Evolutionary conservation across 2,113 vertebrate species (phyloP).

Genomic region (Melospiza melodia): DNA sequence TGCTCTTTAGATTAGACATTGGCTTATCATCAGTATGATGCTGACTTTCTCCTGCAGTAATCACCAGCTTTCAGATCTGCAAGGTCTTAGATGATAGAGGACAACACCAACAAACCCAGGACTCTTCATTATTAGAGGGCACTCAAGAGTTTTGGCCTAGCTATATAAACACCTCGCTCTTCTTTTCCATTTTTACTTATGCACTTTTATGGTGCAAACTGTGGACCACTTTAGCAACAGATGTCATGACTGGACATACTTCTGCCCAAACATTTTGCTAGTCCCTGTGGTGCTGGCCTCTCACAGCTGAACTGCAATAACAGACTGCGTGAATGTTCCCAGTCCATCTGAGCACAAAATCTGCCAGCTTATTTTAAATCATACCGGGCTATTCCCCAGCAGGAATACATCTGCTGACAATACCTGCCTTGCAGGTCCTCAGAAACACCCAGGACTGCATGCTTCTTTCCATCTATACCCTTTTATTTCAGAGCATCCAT

Average conservation of each 20-base stretch:
- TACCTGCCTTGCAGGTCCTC: constrained; percentile 13
- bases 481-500: neutral
- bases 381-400: neutral
- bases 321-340: neutral
- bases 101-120: neutral
- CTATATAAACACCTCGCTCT: neutral
- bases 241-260: constrained; percentile 15
- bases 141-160: neutral
- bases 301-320: constrained; percentile 49
- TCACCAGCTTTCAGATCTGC: neutral
- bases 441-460: neutral
- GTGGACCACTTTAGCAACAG: neutral
- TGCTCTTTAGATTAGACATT: neutral
- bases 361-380: constrained; percentile 22
- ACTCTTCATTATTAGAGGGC: neutral
- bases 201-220: neutral
- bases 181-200: neutral
- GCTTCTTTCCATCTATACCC: neutral
- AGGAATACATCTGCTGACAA: neutral
- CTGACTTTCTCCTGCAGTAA: neutral
- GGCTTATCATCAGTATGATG: neutral
- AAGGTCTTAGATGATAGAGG: neutral
- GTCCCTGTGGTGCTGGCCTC: neutral
- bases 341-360: constrained; percentile 60
- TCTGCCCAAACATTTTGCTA: constrained; percentile 40